Evolutionary conservation across 2,113 vertebrate species (phyloP).

Genomic region (Otolemur garnettii): DNA sequence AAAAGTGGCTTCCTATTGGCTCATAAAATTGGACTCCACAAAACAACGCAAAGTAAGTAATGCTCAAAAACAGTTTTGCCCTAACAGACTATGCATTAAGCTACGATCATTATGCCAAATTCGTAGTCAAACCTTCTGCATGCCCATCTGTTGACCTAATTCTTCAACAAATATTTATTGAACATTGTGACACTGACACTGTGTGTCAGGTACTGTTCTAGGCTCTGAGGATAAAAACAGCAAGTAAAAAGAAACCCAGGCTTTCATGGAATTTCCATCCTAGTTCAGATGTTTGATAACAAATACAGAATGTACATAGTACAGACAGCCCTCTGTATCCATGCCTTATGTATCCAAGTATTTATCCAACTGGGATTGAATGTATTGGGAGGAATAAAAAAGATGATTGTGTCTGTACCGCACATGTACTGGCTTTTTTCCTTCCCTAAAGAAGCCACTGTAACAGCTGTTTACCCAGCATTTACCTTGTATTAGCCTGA

Average conservation of each 20-base stretch:
- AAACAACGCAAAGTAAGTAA: slow-evolving; percentile 96
- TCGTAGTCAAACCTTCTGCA: background rate
- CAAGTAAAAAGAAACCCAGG: background rate
- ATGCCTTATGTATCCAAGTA: background rate
- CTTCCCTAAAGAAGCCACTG: background rate
- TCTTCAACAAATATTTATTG: slow-evolving; percentile 27
- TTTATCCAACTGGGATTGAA: background rate
- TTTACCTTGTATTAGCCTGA: background rate
- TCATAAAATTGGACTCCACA: slow-evolving; percentile 96
- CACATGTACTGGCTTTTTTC: background rate
- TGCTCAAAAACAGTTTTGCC: background rate
- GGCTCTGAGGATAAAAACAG: background rate
- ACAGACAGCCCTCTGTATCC: background rate
- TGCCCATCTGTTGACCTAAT: background rate
- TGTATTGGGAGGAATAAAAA: background rate
- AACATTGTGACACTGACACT: no score
- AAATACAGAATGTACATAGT: background rate
- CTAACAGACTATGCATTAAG: background rate
- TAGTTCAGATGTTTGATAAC: background rate
- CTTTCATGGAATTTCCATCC: background rate
- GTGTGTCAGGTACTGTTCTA: background rate
- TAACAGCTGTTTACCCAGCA: background rate
- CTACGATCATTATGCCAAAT: background rate
- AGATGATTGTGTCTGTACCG: background rate
- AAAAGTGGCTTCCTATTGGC: slow-evolving; percentile 98